Base-by-base conservation (phyloP, 2,797 vertebrate species). In the Crocidura indochinensis region DNA sequence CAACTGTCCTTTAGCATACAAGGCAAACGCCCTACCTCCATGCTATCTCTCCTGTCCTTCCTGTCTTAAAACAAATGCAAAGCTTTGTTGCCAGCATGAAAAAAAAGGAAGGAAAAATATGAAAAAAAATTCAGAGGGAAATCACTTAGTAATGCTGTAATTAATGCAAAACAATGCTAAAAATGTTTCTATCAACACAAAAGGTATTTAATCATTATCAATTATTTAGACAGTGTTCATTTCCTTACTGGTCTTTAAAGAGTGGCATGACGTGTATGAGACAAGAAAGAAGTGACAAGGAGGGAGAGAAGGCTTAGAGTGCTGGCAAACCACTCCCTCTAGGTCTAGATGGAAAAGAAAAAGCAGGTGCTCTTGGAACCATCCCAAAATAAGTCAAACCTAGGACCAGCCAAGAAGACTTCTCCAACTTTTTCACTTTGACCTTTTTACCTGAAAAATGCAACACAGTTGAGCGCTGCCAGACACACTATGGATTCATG, bases 21-120 rank as follows among this genome's bases (percentile, higher is more conserved):
- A 38, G 38, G 38, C 38, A 38, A 38, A 38, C 38, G 38, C 38
- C 38, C 38, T 38, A 38, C 38, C 38, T 38, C 38, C 38, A 38
- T 38, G 38, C 38, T 38, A 38, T 38, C 38, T 38, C 38, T 38
- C 5, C 38, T 2, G 38, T 5, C 38, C 38, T 31, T 65, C 79
- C n/a, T 17, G 77, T 90, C 90, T 90, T 81, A 87, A 93, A 94
- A 83, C 73, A 92, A 87, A 84, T 20, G 60, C 60, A 73, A 65
- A 88, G 73, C 72, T 89, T 60, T 84, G 46, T 51, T 51, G 38
- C 69, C 88, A 67, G 1, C 27, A 67, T 80, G 0, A 60, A 80
- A 76, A 73, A 65, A 26, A 26, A 77, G 20, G 12, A 53, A 53
- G 51, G 19, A 20, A 20, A 60, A 60, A 82, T 91, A 87, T 82